Conservation (phyloP, 1,140 invertebrate genomes). For the Theocolax elegans region DNA sequence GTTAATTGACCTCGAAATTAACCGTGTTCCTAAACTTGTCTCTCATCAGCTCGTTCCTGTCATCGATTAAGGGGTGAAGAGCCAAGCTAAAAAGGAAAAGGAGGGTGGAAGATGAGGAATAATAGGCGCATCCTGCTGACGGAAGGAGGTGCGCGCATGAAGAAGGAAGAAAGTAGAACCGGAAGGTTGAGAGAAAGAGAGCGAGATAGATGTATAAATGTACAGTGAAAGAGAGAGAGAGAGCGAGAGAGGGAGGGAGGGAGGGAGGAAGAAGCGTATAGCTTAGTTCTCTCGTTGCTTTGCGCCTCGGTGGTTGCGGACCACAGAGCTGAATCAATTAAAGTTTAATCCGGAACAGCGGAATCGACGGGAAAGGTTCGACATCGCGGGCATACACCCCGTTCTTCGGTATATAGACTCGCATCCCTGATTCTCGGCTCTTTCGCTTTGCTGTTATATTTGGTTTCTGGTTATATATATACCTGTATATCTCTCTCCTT, state of each 20-base stretch:
- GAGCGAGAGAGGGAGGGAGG: constrained; percentile 40
- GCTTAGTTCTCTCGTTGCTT: too few relatives aligned
- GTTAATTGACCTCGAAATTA: too few relatives aligned
- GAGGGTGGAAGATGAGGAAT: constrained; percentile 33
- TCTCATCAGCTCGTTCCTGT: constrained; percentile 37
- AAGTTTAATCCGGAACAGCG: constrained; percentile 65
- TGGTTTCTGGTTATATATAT: too few relatives aligned
- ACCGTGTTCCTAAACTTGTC: constrained; percentile 3
- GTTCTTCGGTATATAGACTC: background rate
- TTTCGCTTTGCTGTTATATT: too few relatives aligned
- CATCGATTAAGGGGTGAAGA: constrained; percentile 4
- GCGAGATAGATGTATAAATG: constrained; percentile 40
- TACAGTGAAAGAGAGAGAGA: constrained; percentile 38
- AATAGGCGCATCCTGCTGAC: constrained; percentile 57
- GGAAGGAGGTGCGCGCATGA: constrained; percentile 47
- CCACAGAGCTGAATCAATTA: constrained; percentile 67
- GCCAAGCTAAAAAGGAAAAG: background rate
- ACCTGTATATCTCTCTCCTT: too few relatives aligned
- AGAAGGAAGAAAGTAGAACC: constrained; percentile 45
- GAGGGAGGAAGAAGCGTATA: constrained; percentile 42
- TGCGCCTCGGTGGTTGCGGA: constrained; percentile 61
- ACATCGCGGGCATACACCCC: background rate
- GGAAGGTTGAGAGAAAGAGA: constrained; percentile 38
- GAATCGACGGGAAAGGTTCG: background rate
- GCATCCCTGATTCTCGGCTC: background rate